Percentiles rank a stretch among this genome's conserved stretches.
Conservation (phyloP, 2,113 vertebrate genomes). For the Chlorocebus sabaeus region DNA sequence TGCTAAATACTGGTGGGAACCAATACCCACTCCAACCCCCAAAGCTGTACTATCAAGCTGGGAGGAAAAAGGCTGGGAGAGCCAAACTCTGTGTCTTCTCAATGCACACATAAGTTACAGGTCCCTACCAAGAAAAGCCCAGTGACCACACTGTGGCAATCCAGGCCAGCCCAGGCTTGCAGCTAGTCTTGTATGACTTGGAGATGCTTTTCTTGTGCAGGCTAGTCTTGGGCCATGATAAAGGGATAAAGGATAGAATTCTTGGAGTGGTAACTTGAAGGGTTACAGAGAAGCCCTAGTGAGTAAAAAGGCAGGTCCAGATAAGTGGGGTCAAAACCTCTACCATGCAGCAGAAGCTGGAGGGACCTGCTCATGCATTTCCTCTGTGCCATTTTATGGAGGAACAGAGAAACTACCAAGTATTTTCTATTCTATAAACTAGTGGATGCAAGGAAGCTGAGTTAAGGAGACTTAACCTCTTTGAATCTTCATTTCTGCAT, state of each 20-base stretch:
- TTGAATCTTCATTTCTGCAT: not conserved
- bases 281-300: not conserved
- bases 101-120: fast-evolving
- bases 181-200: fast-evolving
- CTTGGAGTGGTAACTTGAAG: not conserved
- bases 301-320: not conserved
- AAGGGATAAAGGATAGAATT: not conserved
- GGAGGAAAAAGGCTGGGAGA: not conserved
- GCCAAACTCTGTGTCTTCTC: not conserved
- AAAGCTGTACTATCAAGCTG: not conserved
- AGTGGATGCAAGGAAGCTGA: not conserved
- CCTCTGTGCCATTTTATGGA: not conserved
- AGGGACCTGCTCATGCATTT: not conserved
- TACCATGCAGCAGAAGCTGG: fast-evolving
- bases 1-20: not conserved
- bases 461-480: not conserved
- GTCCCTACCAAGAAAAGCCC: no score
- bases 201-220: not conserved
- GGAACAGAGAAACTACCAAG: not conserved
- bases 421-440: not conserved
- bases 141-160: fast-evolving
- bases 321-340: fast-evolving
- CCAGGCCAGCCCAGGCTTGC: not conserved
- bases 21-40: no score
- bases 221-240: not conserved